Conservation (phyloP, 2,113 vertebrate species). For the Corythaixoides concolor region DNA sequence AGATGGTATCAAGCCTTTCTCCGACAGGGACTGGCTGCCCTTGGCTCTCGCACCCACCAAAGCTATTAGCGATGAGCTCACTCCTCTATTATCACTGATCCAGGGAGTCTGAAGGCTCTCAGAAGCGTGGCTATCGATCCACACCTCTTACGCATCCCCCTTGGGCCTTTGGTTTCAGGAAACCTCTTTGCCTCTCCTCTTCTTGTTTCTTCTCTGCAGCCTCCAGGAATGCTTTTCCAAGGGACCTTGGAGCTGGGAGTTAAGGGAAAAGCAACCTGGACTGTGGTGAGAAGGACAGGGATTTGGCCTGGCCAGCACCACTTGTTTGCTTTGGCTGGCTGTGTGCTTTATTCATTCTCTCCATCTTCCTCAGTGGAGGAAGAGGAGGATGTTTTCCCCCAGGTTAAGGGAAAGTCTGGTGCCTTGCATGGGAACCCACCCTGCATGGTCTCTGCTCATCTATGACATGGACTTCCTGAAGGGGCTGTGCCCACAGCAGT, state of each 20-base stretch:
- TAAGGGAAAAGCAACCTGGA: not conserved
- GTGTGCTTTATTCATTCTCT: not conserved
- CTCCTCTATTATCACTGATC: constrained; percentile 18
- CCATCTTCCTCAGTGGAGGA: not conserved
- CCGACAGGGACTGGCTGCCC: not conserved
- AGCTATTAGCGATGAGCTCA: constrained; percentile 61
- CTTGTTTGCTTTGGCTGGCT: not conserved
- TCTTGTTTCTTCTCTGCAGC: not conserved
- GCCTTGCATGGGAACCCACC: not conserved
- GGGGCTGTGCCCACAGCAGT: not conserved
- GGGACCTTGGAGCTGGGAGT: not conserved
- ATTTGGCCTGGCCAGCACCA: not conserved
- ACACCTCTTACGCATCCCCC: not conserved
- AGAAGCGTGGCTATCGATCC: constrained; percentile 31
- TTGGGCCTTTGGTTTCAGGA: constrained; percentile 54
- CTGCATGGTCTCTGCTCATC: not conserved
- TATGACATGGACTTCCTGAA: not conserved
- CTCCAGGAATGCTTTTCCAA: not conserved
- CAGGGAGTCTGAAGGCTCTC: constrained; percentile 24
- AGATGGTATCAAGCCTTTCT: not conserved
- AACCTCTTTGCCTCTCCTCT: constrained; percentile 18
- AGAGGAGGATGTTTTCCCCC: not conserved
- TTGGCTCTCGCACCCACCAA: constrained; percentile 7
- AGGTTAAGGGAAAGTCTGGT: not conserved
- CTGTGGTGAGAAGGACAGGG: not conserved